phyloP scores from a whole-genome alignment of 2,888 invertebrate genomes.

The Melikaiella ostensackeni region DNA sequence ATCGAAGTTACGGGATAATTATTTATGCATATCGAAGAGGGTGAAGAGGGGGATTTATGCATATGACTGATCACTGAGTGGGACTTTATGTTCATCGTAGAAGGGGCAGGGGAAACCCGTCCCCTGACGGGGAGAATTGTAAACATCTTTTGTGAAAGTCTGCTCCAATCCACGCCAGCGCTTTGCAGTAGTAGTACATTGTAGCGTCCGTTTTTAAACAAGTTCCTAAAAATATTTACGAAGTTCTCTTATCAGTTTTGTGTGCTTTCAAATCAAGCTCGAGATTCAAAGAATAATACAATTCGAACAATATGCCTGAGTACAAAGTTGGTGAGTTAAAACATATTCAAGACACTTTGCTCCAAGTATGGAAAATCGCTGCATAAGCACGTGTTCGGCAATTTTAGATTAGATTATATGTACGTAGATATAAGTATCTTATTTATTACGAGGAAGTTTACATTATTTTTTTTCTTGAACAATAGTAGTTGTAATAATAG shows the following conservation, averaged over 20 bases:
- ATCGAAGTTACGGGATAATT: background rate
- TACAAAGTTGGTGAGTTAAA: conserved; percentile 31
- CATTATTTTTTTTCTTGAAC: background rate
- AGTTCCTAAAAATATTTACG: background rate
- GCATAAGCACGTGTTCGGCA: background rate
- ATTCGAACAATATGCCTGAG: conserved; percentile 13
- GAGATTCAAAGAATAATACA: background rate
- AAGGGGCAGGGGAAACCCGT: too few species aligned
- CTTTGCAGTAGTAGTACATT: too few species aligned
- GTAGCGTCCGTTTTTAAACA: background rate
- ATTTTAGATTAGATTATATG: background rate
- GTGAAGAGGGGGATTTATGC: too few species aligned
- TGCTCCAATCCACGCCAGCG: too few species aligned
- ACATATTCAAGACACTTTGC: background rate
- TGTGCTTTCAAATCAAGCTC: background rate
- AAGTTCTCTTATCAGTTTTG: conserved; percentile 5
- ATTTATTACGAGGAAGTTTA: background rate
- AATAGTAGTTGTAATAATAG: background rate
- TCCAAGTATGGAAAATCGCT: background rate
- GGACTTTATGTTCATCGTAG: too few species aligned
- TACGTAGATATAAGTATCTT: background rate
- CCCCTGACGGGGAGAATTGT: too few species aligned
- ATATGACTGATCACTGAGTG: too few species aligned
- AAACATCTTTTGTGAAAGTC: too few species aligned
- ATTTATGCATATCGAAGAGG: too few species aligned